These are phyloP conservation scores for Furcifer pardalis DNA, from an alignment of 2,797 vertebrate species.

Conservation along the genomic window DNA sequence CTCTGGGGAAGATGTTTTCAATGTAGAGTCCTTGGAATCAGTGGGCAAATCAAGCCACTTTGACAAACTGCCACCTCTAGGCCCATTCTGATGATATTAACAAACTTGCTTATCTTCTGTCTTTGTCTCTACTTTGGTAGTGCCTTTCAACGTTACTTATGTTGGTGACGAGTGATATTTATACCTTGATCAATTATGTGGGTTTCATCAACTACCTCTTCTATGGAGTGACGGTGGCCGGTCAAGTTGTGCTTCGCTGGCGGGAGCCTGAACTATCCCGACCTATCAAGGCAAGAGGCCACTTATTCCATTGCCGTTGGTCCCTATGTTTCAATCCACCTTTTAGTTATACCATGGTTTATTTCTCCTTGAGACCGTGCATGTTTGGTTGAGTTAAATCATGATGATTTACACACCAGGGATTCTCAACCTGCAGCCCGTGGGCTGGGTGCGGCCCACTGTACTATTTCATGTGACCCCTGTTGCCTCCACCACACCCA, in stretches of 20 bases:
- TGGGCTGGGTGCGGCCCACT: too few relatives aligned
- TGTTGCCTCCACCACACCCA: too few relatives aligned
- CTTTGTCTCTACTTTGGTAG: slow-evolving; percentile 63
- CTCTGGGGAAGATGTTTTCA: not conserved
- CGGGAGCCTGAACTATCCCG: slow-evolving; percentile 85
- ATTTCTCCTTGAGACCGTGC: not conserved
- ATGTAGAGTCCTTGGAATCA: not conserved
- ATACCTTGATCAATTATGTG: slow-evolving; percentile 95
- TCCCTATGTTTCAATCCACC: not conserved
- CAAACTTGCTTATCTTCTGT: not conserved
- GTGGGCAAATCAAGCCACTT: too few relatives aligned
- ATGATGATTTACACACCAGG: not conserved
- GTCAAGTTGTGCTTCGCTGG: slow-evolving; percentile 89
- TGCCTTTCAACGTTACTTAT: slow-evolving; percentile 92
- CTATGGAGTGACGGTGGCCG: slow-evolving; percentile 92
- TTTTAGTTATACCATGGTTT: not conserved
- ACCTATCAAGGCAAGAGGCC: slow-evolving; percentile 86
- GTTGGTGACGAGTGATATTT: slow-evolving; percentile 95
- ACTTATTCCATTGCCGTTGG: not conserved
- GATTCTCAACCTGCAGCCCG: too few relatives aligned
- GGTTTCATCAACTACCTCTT: slow-evolving; percentile 98
- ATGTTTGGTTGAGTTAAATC: not conserved
- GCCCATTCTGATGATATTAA: not conserved
- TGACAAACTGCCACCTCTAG: too few relatives aligned
- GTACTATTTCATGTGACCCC: too few relatives aligned